Percentiles rank a stretch among this genome's conserved stretches.
Conservation (phyloP, 2,113 vertebrate genomes). For the Charadrius vociferus region DNA sequence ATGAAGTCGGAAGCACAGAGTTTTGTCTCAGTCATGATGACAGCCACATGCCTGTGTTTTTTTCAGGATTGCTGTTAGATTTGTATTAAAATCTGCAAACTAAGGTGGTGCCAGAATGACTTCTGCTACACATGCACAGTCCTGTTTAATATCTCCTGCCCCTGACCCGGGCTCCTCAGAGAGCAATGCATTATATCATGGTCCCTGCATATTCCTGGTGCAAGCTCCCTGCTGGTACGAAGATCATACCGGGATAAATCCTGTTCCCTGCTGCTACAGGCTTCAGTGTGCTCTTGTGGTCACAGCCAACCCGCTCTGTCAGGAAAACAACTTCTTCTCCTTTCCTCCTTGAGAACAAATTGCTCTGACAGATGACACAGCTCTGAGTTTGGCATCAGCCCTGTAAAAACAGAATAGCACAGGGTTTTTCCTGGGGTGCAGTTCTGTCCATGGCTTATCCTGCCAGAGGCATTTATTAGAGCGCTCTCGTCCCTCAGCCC, state of each 20-base stretch:
- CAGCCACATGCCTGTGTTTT: not conserved
- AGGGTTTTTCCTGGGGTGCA: not conserved
- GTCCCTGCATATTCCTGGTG: not conserved
- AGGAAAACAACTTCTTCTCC: not conserved
- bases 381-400: not conserved
- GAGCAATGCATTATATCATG: not conserved
- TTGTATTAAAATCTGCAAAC: not conserved
- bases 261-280: not conserved
- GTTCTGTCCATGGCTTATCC: not conserved
- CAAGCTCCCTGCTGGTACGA: not conserved
- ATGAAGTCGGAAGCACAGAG: not conserved
- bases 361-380: conserved; percentile 2
- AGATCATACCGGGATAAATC: not conserved
- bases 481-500: not conserved
- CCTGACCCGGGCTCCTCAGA: not conserved
- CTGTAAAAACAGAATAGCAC: not conserved
- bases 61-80: not conserved
- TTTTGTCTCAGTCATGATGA: not conserved
- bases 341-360: not conserved
- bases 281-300: not conserved
- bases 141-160: not conserved
- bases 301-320: not conserved
- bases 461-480: not conserved
- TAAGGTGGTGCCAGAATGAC: not conserved
- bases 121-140: not conserved